Evolutionary conservation across 1,140 invertebrate genomes (phyloP), one percentile per base, ranked within the genome.

Genomic region (Latrodectus geometricus): DNA sequence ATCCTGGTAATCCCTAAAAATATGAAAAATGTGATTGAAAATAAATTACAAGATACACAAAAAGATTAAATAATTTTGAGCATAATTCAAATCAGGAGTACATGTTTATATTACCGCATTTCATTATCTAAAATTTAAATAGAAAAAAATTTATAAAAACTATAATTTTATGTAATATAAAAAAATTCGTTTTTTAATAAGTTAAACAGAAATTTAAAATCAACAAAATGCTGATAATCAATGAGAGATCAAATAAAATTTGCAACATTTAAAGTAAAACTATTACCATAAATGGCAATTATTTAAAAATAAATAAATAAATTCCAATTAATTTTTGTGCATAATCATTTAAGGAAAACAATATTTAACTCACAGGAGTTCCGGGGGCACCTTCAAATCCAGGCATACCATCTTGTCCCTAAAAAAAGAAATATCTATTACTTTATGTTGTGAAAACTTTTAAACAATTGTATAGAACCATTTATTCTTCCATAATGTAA

Each of bases 331-430:
- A 35, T 35, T 35, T 35, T 35, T 35, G 5, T 35, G 35, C 35
- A 35, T 35, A 35, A 35, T 35, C 14, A 20, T 70, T 70, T 70
- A 20, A 70, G 3, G 2, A 7, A 70, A 70, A 17, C 4, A 74
- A 61, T 61, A 54, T 9, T 11, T n/a, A 3, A 91, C 92, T 92
- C 92, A 95, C 95, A 89, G 94, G 93, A 83, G 91, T 90, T 86
- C 95, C 95, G 52, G 92, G 89, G 35, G 91, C 89, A 88, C 95
- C 95, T 54, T 91, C 89, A 70, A 92, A 91, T 84, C 95, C 95
- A 89, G 91, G 92, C 54, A 92, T 91, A 66, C 95, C 95, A 68
- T 91, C 89, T 66, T 94, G 92, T 9, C 95, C 95, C 94, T 95
- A 80, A 74, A 86, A 50, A 35, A 50, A 48, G 17, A 91, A 77